These are phyloP conservation scores for Drosophila nr. fundita DNA, from an alignment of 2,888 invertebrate genomes.

Conservation along the genomic window DNA sequence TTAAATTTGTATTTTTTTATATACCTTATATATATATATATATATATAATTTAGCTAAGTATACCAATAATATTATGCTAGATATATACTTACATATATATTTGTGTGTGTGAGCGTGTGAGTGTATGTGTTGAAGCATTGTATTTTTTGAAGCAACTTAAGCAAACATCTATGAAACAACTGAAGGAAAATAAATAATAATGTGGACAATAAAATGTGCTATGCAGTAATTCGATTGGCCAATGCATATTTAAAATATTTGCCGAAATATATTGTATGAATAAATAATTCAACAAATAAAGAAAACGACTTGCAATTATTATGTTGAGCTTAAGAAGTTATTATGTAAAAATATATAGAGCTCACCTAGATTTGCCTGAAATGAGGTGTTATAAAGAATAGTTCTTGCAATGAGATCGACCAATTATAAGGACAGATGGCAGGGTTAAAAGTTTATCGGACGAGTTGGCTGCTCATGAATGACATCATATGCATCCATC, in stretches of 20 bases:
- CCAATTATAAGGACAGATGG: not conserved
- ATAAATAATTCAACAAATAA: conserved; percentile 25
- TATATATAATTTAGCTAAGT: conserved; percentile 10
- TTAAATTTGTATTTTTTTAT: conserved; percentile 57
- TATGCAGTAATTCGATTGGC: conserved; percentile 35
- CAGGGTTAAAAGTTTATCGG: not conserved
- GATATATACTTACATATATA: conserved; percentile 14
- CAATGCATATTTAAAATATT: conserved; percentile 30
- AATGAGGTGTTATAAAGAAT: not conserved
- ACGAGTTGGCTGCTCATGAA: not conserved
- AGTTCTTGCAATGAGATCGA: not conserved
- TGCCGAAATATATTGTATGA: conserved; percentile 19
- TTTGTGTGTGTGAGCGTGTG: not conserved
- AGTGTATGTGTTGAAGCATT: conserved; percentile 46
- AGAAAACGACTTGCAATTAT: not conserved
- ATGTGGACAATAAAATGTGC: conserved; percentile 72
- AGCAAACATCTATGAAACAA: conserved; percentile 31
- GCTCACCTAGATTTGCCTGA: not conserved
- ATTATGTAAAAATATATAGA: not conserved
- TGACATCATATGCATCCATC: not conserved
- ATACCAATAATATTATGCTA: conserved; percentile 13
- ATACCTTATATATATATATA: conserved; percentile 5
- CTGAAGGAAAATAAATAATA: conserved; percentile 17
- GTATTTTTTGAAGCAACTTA: conserved; percentile 71
- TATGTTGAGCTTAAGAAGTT: not conserved